Base-by-base conservation (phyloP, 2,888 invertebrate species). In the Diaphora mendica region DNA sequence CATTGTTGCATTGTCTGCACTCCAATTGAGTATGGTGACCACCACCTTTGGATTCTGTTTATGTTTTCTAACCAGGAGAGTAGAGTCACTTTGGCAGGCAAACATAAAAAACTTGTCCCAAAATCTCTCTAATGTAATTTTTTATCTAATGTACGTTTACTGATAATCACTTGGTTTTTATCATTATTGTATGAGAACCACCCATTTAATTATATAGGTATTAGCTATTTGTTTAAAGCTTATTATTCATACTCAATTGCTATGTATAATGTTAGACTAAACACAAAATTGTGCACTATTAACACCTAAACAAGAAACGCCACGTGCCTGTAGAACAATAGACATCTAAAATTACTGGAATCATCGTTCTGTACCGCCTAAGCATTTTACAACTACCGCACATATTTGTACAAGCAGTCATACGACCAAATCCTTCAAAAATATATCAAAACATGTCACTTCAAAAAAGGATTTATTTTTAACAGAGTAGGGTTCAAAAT, bases 291-390 rank as follows among this genome's bases (percentile, higher is more conserved):
- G 85, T 82, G 84, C 74, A 80, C 85, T 87, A 90, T 91, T 86
- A 91, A 90, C 90, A 90, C 90, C 86, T 82, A 85, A 77, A 86
- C 86, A 90, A 87, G 84, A 79, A 80, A 80, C 79, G 87, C 74
- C 87, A 89, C 89, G 89, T 86, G 89, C 83, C 83, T 80, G 80
- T 85, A 84, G 84, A 87, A 93, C 91, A 92, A 91, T 90, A 85
- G 82, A 86, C 87, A 86, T 87, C 88, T 48, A 73, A 90, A 92
- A 93, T 93, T 83, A 83, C 82, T 82, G 79, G 88, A 91, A 90
- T 88, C 88, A 88, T 81, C 72, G 59, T 64, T 72, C 77, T 26
- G 76, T 75, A 85, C 86, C 88, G 86, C 90, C 88, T 87, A 85
- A 84, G 87, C 86, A 90, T 88, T 89, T 86, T 84, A 86, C 85